Evolutionary conservation across 1,140 invertebrate species (phyloP).

Genomic region (Antheraea pernyi): DNA sequence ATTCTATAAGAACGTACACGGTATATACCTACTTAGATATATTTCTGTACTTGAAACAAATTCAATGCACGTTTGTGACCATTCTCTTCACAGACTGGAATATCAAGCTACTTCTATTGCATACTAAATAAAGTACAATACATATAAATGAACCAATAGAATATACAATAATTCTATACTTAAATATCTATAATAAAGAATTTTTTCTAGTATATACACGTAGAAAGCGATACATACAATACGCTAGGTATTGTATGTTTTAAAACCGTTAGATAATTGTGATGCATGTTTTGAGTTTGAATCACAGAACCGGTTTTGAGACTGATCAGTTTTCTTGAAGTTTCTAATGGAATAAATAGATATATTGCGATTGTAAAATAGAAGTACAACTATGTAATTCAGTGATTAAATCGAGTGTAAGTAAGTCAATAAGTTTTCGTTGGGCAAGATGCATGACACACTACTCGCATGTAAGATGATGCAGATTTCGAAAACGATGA

Average conservation of each 20-base stretch:
- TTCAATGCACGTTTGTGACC: conserved; percentile 60
- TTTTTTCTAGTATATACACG: too few species aligned
- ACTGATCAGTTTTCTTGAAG: conserved; percentile 29
- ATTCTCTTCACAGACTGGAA: conserved; percentile 62
- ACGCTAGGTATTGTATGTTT: too few species aligned
- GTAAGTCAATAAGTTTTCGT: not conserved
- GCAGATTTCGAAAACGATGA: conserved; percentile 1
- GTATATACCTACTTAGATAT: not conserved
- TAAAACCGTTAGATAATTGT: not conserved
- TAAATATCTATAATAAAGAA: too few species aligned
- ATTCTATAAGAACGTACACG: not conserved
- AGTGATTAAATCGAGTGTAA: not conserved
- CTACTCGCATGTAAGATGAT: not conserved
- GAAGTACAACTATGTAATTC: conserved; percentile 13
- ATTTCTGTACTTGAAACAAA: conserved; percentile 18
- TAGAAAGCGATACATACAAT: too few species aligned
- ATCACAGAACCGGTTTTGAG: conserved; percentile 23
- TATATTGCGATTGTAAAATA: conserved; percentile 22
- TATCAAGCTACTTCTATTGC: conserved; percentile 53
- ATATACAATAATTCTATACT: not conserved
- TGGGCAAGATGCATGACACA: not conserved
- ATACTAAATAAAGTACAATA: conserved; percentile 45
- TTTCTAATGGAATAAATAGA: conserved; percentile 20
- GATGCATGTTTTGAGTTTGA: conserved; percentile 22
- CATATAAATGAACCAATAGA: conserved; percentile 27